These are phyloP conservation scores for Larimichthys polyactis DNA, from an alignment of 2,113 vertebrate species.

Conservation along the genomic window DNA sequence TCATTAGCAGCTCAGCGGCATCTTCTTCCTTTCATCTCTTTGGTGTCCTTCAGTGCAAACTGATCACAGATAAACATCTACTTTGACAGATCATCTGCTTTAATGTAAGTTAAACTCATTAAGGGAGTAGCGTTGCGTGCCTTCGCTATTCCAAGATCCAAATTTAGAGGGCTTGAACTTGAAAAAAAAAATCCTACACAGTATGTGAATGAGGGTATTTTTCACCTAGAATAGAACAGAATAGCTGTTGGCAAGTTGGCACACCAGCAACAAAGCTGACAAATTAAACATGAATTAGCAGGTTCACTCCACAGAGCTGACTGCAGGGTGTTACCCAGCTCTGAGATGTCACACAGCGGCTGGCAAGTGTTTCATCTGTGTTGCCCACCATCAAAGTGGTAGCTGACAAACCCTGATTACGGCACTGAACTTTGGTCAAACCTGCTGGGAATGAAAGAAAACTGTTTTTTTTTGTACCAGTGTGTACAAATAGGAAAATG, in stretches of 20 bases:
- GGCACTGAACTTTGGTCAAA: neutral
- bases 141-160: neutral
- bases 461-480: neutral
- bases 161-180: neutral
- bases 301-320: slow-evolving; percentile 22
- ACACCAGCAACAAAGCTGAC: slow-evolving; percentile 7
- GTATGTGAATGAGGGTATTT: neutral
- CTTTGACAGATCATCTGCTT: slow-evolving; percentile 2
- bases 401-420: slow-evolving; percentile 33
- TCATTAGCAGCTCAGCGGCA: neutral
- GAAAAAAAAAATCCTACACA: neutral
- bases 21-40: neutral
- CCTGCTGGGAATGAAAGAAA: neutral
- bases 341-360: slow-evolving; percentile 39
- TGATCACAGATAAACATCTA: slow-evolving; percentile 3
- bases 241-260: neutral
- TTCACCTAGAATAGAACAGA: neutral
- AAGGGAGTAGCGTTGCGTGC: neutral
- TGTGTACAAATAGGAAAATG: no score
- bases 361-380: slow-evolving; percentile 23
- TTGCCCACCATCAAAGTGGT: slow-evolving; percentile 19
- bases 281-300: slow-evolving; percentile 43
- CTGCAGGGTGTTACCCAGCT: slow-evolving; percentile 40
- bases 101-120: slow-evolving; percentile 5
- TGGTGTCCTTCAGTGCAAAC: neutral